These are phyloP conservation scores for Furcifer pardalis DNA, from an alignment of 2,797 vertebrate species.

Conservation along the genomic window DNA sequence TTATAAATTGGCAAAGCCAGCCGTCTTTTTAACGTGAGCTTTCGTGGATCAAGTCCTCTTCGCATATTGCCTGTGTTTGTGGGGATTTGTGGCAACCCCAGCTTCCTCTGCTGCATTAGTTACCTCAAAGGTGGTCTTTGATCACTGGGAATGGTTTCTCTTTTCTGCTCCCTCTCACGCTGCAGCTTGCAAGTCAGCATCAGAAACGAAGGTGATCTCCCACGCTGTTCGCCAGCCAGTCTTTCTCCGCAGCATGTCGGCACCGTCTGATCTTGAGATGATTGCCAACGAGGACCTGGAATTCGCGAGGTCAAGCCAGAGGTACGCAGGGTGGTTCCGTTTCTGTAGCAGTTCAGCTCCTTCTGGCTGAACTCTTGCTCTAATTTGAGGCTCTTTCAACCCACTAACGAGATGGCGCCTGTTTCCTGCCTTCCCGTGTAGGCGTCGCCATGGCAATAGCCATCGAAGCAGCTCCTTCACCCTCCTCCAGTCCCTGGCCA, in stretches of 20 bases:
- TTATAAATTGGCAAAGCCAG: too few species aligned
- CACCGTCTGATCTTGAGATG: constrained; percentile 98
- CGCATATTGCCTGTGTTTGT: neutral
- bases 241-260: constrained; percentile 98
- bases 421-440: neutral
- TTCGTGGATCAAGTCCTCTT: too few species aligned
- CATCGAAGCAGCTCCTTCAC: constrained; percentile 98
- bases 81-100: neutral
- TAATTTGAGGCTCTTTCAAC: neutral
- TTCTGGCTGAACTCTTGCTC: neutral
- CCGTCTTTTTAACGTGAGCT: too few species aligned
- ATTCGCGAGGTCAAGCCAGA: constrained; percentile 90
- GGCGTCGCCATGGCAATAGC: constrained; percentile 91
- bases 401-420: rapidly evolving
- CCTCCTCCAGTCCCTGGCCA: constrained; percentile 90
- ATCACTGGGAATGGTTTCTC: neutral
- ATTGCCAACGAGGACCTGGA: constrained; percentile 95
- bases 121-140: neutral
- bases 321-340: constrained; percentile 69
- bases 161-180: neutral
- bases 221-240: constrained; percentile 92
- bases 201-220: constrained; percentile 90
- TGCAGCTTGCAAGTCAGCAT: constrained; percentile 92
- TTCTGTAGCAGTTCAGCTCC: too few species aligned
- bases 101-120: too few species aligned